phyloP scores from a whole-genome alignment of 2,113 vertebrate genomes.

The Eidolon helvum region DNA sequence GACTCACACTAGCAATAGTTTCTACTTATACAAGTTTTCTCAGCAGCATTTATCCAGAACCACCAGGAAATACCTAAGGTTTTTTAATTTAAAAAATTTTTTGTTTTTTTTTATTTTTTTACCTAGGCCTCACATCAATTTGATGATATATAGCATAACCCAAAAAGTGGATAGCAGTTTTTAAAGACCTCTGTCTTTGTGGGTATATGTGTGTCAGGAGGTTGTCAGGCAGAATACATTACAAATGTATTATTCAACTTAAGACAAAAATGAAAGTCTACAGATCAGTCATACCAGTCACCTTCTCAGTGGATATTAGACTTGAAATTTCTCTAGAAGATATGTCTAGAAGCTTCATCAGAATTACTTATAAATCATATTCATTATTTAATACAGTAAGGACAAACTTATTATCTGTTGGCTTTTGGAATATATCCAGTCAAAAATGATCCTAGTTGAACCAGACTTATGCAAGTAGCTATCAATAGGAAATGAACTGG shows the following conservation, averaged over 20 bases:
- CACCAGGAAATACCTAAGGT: neutral
- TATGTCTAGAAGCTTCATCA: conserved; percentile 33
- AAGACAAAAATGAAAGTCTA: conserved; percentile 14
- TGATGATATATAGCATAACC: neutral
- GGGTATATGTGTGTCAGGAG: neutral
- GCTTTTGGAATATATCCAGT: neutral
- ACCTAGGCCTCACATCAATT: neutral
- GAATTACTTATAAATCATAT: conserved; percentile 24
- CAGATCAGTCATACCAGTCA: neutral
- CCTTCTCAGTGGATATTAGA: conserved; percentile 15
- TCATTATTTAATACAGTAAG: conserved; percentile 42
- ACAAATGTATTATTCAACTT: neutral
- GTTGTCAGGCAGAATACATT: neutral
- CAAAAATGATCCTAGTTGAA: neutral
- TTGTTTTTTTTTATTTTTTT: neutral
- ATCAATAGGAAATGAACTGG: neutral
- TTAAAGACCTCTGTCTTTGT: neutral
- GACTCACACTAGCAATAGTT: neutral
- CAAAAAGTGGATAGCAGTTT: neutral
- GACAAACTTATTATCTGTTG: conserved; percentile 25
- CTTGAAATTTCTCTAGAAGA: conserved; percentile 37
- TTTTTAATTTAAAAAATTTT: no score
- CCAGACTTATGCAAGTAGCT: neutral
- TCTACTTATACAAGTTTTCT: neutral
- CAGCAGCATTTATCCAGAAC: neutral